phyloP scores from a whole-genome alignment of 2,888 invertebrate species.

The Melolontha melolontha region DNA sequence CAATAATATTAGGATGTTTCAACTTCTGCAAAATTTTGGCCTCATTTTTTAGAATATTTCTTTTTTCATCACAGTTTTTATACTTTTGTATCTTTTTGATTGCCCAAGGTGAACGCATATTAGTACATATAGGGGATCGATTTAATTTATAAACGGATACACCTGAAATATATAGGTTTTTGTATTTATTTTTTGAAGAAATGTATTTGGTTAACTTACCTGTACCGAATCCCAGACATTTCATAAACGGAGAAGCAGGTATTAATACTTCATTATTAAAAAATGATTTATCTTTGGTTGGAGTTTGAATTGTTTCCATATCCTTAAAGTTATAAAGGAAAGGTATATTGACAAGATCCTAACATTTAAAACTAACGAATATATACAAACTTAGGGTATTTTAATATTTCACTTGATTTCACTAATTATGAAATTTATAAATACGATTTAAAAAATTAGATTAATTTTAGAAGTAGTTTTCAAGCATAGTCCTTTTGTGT shows the following conservation, averaged over 20 bases:
- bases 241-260: constrained; percentile 80
- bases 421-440: background rate
- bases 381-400: background rate
- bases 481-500: too few relatives aligned
- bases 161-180: constrained; percentile 65
- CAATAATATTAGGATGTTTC: constrained; percentile 86
- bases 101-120: constrained; percentile 86
- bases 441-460: background rate
- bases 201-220: constrained; percentile 66
- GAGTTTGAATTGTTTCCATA: constrained; percentile 48
- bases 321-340: background rate
- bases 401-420: background rate
- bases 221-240: constrained; percentile 82
- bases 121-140: constrained; percentile 76
- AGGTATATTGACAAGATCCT: too few relatives aligned
- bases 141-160: constrained; percentile 82
- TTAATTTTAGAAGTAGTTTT: too few relatives aligned
- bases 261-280: constrained; percentile 61
- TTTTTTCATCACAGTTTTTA: constrained; percentile 63
- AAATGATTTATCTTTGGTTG: constrained; percentile 12
- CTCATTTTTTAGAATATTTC: constrained; percentile 75
- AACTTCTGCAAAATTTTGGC: constrained; percentile 77
- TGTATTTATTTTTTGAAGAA: constrained; percentile 44
- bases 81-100: constrained; percentile 78
- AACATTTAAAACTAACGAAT: too few relatives aligned